Evolutionary conservation across 2,113 vertebrate genomes (phyloP).

Genomic region (Antechinus stuartii): DNA sequence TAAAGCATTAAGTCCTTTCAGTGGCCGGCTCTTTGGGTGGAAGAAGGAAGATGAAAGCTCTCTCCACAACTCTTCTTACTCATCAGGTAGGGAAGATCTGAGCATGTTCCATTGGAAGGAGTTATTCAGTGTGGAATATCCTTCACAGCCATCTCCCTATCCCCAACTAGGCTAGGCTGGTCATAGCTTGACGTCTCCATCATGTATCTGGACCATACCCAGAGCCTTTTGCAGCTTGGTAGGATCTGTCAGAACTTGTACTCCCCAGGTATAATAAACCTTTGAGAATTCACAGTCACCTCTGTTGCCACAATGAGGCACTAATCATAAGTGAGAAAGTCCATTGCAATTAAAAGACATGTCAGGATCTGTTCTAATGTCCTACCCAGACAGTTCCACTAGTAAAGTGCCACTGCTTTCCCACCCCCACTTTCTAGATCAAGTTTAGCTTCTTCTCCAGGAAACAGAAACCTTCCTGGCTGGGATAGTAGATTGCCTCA

Average conservation of each 20-base stretch:
- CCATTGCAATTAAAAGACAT: not conserved
- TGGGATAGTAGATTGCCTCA: not conserved
- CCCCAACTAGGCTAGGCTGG: not conserved
- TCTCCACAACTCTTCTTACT: not conserved
- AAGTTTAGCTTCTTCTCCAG: not conserved
- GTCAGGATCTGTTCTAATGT: not conserved
- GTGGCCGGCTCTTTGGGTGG: not conserved
- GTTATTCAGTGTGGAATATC: not conserved
- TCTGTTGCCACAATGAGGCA: not conserved
- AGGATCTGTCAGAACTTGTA: not conserved
- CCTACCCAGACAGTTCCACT: not conserved
- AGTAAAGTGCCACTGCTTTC: not conserved
- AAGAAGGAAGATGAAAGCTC: not conserved
- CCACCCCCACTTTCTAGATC: not conserved
- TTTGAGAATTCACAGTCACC: not conserved
- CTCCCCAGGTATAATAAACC: not conserved
- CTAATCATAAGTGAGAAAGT: not conserved
- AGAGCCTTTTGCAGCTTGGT: not conserved
- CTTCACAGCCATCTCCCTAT: not conserved
- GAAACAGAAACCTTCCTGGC: not conserved
- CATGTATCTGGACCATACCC: not conserved
- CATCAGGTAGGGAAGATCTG: not conserved
- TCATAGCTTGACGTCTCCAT: not conserved
- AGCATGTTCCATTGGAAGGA: not conserved
- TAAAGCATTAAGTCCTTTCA: not conserved